These are phyloP conservation scores for Aphyosemion australe DNA, from an alignment of 2,113 vertebrate genomes.

Conservation along the genomic window DNA sequence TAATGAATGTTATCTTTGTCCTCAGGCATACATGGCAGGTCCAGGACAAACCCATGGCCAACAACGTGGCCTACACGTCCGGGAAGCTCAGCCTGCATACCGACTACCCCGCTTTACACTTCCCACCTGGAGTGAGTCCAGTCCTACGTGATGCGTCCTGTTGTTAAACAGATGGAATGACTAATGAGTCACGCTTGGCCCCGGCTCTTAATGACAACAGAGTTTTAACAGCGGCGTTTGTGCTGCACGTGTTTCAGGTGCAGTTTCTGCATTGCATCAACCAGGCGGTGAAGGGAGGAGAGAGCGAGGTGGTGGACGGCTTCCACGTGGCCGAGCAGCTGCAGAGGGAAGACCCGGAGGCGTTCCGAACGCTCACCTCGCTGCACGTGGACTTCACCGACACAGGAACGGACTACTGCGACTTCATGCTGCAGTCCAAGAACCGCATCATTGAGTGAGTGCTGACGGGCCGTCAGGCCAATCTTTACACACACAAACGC, in stretches of 20 bases:
- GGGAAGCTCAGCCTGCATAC: constrained; percentile 89
- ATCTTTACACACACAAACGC: background rate
- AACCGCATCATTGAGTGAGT: constrained; percentile 92
- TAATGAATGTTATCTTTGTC: constrained; percentile 45
- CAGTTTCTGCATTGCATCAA: constrained; percentile 93
- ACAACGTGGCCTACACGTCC: constrained; percentile 93
- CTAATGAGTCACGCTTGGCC: background rate
- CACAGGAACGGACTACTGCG: constrained; percentile 89
- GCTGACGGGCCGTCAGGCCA: background rate
- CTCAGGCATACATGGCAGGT: constrained; percentile 94
- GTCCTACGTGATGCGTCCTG: background rate
- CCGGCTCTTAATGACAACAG: background rate
- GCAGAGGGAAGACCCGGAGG: constrained; percentile 83
- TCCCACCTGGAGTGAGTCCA: constrained; percentile 90
- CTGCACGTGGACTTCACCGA: constrained; percentile 87
- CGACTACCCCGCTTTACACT: constrained; percentile 90
- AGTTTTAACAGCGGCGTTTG: constrained; percentile 19
- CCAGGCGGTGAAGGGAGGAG: constrained; percentile 86
- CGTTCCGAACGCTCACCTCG: constrained; percentile 84
- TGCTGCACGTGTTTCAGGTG: constrained; percentile 75
- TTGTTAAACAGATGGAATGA: background rate
- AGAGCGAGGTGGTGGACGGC: constrained; percentile 90
- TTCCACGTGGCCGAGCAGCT: constrained; percentile 85
- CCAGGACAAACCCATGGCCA: constrained; percentile 90
- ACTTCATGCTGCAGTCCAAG: constrained; percentile 91